Evolutionary conservation across 1,140 invertebrate species (phyloP).

Genomic region (Oncopodura yosiiana): DNA sequence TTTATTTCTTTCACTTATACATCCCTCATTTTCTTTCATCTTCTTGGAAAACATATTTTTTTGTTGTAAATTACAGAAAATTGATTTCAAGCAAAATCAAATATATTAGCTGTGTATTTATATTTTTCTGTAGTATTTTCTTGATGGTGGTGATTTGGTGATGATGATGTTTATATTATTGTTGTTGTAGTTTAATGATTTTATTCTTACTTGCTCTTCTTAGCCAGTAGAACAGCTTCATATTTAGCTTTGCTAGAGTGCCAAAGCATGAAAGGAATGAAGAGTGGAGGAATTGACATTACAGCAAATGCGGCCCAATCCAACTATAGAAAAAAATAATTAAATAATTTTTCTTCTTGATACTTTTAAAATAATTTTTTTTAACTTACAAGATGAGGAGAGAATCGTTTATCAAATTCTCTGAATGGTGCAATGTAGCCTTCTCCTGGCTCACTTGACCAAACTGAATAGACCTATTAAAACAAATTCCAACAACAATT

Average conservation of each 20-base stretch:
- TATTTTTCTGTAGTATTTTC: too few relatives aligned
- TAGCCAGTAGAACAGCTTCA: constrained; percentile 44
- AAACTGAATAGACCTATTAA: constrained; percentile 64
- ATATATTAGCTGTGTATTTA: too few relatives aligned
- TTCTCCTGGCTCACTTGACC: constrained; percentile 92
- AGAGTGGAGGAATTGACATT: constrained; percentile 87
- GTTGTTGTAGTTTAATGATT: neutral
- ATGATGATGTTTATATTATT: neutral
- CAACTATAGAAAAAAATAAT: constrained; percentile 48
- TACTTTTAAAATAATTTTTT: neutral
- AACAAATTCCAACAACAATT: constrained; percentile 21
- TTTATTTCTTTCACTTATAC: too few relatives aligned
- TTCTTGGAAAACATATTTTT: too few relatives aligned
- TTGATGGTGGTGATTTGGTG: neutral
- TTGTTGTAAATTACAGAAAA: too few relatives aligned
- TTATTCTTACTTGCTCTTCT: constrained; percentile 29
- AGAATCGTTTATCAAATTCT: constrained; percentile 97
- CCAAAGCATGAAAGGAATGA: constrained; percentile 90
- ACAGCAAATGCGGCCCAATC: constrained; percentile 95
- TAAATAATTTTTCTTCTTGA: constrained; percentile 7
- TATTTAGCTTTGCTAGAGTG: constrained; percentile 91
- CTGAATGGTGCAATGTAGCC: constrained; percentile 88
- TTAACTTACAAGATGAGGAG: constrained; percentile 74
- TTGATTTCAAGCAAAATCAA: too few relatives aligned
- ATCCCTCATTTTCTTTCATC: too few relatives aligned